phyloP scores from a whole-genome alignment of 1,140 invertebrate genomes.

The Delia radicum region DNA sequence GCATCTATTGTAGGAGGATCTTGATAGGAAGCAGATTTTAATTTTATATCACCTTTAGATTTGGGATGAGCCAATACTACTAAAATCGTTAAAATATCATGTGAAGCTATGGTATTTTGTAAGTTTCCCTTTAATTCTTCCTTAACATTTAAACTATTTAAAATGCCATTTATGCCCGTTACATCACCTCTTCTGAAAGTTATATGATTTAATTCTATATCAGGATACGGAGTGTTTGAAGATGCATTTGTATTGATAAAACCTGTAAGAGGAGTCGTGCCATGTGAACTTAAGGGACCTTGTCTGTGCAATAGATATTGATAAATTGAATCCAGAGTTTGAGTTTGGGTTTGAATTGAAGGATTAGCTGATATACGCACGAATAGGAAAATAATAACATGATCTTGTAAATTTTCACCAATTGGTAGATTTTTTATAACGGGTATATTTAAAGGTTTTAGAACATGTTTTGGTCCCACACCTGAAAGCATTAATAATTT shows the following conservation, averaged over 20 bases:
- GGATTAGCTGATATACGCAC: conserved; percentile 27
- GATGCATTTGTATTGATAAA: conserved; percentile 29
- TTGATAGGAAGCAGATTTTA: conserved; percentile 68
- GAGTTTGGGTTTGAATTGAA: conserved; percentile 30
- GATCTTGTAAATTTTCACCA: conserved; percentile 64
- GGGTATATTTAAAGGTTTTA: conserved; percentile 56
- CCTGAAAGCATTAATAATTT: conserved; percentile 61
- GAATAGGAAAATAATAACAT: conserved; percentile 55
- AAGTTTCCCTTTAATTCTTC: conserved; percentile 29
- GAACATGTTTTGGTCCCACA: conserved; percentile 57
- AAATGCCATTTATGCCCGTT: conserved; percentile 26
- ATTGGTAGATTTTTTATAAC: conserved; percentile 61
- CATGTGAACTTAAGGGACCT: conserved; percentile 49
- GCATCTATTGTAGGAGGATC: conserved; percentile 71
- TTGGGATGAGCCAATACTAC: conserved; percentile 72
- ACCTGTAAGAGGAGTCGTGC: conserved; percentile 14
- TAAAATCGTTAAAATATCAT: conserved; percentile 56
- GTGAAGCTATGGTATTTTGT: conserved; percentile 9
- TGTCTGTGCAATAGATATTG: conserved; percentile 44
- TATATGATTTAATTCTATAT: conserved; percentile 47
- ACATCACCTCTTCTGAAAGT: conserved; percentile 34
- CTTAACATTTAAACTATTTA: conserved; percentile 34
- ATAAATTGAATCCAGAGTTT: conserved; percentile 40
- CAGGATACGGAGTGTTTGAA: conserved; percentile 42
- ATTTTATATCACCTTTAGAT: conserved; percentile 67